Evolutionary conservation across 2,113 vertebrate genomes (phyloP).

Genomic region (Triplophysa rosa): DNA sequence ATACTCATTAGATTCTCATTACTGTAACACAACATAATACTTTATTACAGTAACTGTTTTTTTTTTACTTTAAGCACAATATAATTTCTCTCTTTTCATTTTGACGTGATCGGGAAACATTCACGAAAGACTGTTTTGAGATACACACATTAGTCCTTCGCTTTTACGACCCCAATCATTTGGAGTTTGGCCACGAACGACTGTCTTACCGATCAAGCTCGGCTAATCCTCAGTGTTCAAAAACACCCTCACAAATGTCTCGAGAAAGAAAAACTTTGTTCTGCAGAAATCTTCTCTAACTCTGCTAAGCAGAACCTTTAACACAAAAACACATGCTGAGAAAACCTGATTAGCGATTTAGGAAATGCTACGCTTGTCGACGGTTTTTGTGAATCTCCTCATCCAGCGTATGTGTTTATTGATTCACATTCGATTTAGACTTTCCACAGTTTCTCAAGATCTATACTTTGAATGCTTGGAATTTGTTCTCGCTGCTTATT

Average conservation of each 20-base stretch:
- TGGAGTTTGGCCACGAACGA: slow-evolving; percentile 13
- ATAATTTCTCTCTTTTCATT: not conserved
- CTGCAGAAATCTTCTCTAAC: slow-evolving; percentile 5
- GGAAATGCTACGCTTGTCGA: slow-evolving; percentile 26
- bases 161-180: not conserved
- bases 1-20: slow-evolving; percentile 4
- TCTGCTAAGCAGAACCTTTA: not conserved
- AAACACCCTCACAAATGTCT: not conserved
- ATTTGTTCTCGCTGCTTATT: slow-evolving; percentile 19
- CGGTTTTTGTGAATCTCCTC: slow-evolving; percentile 17
- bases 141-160: not conserved
- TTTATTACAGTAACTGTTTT: not conserved
- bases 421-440: slow-evolving; percentile 39
- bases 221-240: slow-evolving; percentile 15
- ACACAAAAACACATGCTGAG: slow-evolving; percentile 11
- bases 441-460: slow-evolving; percentile 12
- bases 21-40: not conserved
- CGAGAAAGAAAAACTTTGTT: not conserved
- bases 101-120: not conserved
- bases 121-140: not conserved
- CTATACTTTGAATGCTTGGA: slow-evolving; percentile 39
- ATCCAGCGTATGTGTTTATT: slow-evolving; percentile 39
- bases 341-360: slow-evolving; percentile 33
- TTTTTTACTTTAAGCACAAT: not conserved
- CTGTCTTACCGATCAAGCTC: slow-evolving; percentile 27